Conservation (phyloP, 2,888 invertebrate species). For the Biston betularia region DNA sequence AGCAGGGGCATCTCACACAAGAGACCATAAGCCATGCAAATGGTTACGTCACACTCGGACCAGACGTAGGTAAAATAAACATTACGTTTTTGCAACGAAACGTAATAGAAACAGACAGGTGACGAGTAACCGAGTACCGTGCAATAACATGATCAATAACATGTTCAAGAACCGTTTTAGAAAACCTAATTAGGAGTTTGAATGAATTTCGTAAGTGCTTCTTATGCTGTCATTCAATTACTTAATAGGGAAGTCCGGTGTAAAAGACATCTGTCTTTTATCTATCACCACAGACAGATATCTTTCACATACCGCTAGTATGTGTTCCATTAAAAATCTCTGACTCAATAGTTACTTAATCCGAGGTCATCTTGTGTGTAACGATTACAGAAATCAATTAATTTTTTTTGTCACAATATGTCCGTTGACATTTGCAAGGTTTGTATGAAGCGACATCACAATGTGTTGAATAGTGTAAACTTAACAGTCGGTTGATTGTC, state of each 20-base stretch:
- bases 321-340: background rate
- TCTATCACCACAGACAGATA: background rate
- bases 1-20: constrained; percentile 48
- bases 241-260: constrained; percentile 30
- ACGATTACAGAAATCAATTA: constrained; percentile 23
- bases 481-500: constrained; percentile 34
- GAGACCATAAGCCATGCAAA: constrained; percentile 41
- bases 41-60: constrained; percentile 45
- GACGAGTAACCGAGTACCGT: constrained; percentile 28
- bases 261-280: background rate
- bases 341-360: constrained; percentile 23
- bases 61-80: constrained; percentile 45
- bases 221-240: constrained; percentile 23
- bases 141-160: constrained; percentile 28
- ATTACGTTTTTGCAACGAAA: constrained; percentile 41
- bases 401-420: constrained; percentile 6
- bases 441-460: constrained; percentile 15
- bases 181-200: constrained; percentile 30
- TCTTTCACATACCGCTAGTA: background rate
- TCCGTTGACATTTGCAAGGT: constrained; percentile 17
- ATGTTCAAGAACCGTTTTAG: constrained; percentile 25
- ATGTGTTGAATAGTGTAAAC: constrained; percentile 22
- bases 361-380: constrained; percentile 15
- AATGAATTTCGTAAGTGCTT: constrained; percentile 31
- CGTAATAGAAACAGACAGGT: constrained; percentile 29